A percentile compares a stretch with the other conserved stretches of the same genome.
Conservation (phyloP, 2,113 vertebrate species). For the Tragelaphus imberbis region DNA sequence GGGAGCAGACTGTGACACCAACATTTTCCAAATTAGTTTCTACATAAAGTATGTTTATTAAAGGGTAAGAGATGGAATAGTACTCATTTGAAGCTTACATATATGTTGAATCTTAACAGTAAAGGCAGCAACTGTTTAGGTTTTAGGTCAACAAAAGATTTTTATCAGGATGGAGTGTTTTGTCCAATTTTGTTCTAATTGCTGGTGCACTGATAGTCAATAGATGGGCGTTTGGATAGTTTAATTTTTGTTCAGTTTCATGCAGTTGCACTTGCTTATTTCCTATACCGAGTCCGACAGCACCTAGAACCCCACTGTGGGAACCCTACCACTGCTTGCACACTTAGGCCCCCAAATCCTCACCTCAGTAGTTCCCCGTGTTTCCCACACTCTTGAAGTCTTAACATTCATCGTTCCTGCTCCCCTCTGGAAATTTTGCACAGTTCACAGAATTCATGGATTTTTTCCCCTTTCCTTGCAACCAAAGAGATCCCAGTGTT, state of each 20-base stretch:
- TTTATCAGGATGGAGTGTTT: background rate
- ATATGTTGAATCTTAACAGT: background rate
- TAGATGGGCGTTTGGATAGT: background rate
- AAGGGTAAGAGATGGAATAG: background rate
- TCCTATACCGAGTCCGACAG: accelerated
- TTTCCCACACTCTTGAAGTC: background rate
- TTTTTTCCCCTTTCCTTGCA: background rate
- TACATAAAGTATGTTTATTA: background rate
- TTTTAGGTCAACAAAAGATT: background rate
- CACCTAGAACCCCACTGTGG: accelerated
- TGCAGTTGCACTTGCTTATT: background rate
- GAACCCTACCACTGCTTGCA: background rate
- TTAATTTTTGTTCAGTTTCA: background rate
- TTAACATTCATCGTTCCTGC: background rate
- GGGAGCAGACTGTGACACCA: background rate
- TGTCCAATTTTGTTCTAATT: background rate
- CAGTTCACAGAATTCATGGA: background rate
- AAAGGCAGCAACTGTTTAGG: background rate
- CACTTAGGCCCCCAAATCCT: background rate
- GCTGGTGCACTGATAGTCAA: background rate
- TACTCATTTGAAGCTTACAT: background rate
- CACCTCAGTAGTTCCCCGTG: background rate
- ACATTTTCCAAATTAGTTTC: background rate
- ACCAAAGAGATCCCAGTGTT: background rate
- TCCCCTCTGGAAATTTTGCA: background rate